Base-by-base conservation (phyloP, 2,888 invertebrate species). In the Pristionchus arcanus region DNA sequence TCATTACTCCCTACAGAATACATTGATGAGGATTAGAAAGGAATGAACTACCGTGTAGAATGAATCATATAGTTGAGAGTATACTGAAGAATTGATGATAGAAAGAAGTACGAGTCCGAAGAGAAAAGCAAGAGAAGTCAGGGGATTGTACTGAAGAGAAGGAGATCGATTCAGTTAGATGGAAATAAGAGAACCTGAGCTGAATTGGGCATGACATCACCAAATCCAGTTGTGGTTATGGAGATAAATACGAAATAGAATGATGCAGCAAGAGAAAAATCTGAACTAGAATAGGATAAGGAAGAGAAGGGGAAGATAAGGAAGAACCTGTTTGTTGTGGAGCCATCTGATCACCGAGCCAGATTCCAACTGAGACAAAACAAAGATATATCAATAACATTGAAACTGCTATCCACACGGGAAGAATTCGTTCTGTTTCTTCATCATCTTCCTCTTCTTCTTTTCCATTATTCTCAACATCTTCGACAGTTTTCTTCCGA, bases 161-260 rank as follows among this genome's bases (percentile, higher is more conserved):
- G 21, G 37, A 4, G 21, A 85, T 31, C 59, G 31, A 49, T 5
- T 21, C 5, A 34, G 31, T 34, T 34, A 7, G 37, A 74, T 4
- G 0, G 31, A 2, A 5, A 53, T 31, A 15, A 37, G 13, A 9
- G 16, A 55, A 93, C 93, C 87, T 93, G 93, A 59, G 93, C 92
- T 74, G 92, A 92, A 77, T 92, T 92, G 3, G 93, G 93, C 93
- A 93, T 93, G 16, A 93, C 91, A 91, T 93, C 93, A 63, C 93
- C 93, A 11, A 93, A 84, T 53, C 93, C 93, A 71, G 93, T 93
- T 21, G 93, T 93, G 15, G 93, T 92, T 68, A 93, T 90, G 89
- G 92, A 92, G 81, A 93, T 93, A 86, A 93, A 92, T 19, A 92
- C 92, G 90, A 93, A 93, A 90, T 93, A 93, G 53, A 93, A 91